phyloP scores from a whole-genome alignment of 2,888 invertebrate species.

The Rotaria sp. region DNA sequence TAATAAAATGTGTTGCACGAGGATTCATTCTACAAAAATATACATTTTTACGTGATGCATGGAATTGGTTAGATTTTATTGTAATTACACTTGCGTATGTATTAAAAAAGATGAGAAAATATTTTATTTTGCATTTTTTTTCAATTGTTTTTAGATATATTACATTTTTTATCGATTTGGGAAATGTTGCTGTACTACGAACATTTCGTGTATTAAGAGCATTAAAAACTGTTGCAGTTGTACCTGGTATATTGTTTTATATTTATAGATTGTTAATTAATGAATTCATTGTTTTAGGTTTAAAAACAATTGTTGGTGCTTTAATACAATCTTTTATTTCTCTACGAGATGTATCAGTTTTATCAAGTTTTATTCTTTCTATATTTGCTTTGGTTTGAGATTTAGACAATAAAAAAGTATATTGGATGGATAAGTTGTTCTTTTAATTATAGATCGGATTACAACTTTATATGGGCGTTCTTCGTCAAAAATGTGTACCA shows the following conservation, averaged over 20 bases:
- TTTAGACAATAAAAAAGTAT: not conserved
- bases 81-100: slow-evolving; percentile 96
- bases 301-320: slow-evolving; percentile 98
- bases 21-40: slow-evolving; percentile 98
- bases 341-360: slow-evolving; percentile 96
- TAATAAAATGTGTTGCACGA: slow-evolving; percentile 97
- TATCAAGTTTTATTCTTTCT: slow-evolving; percentile 95
- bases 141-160: slow-evolving; percentile 78
- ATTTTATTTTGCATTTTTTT: not conserved
- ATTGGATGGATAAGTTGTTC: too few relatives aligned
- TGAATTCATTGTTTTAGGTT: slow-evolving; percentile 64
- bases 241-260: slow-evolving; percentile 73
- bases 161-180: slow-evolving; percentile 95
- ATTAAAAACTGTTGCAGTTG: slow-evolving; percentile 97
- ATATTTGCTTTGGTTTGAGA: slow-evolving; percentile 80
- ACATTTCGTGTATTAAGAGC: slow-evolving; percentile 98
- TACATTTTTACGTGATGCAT: slow-evolving; percentile 99
- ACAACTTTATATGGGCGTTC: slow-evolving; percentile 38
- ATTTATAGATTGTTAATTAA: not conserved
- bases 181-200: slow-evolving; percentile 96
- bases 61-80: slow-evolving; percentile 99
- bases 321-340: slow-evolving; percentile 98
- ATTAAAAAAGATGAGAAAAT: not conserved
- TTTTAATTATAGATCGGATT: slow-evolving; percentile 58
- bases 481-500: slow-evolving; percentile 39